Base-by-base conservation (phyloP, 2,888 invertebrate genomes). In the Eristalis intricaria region DNA sequence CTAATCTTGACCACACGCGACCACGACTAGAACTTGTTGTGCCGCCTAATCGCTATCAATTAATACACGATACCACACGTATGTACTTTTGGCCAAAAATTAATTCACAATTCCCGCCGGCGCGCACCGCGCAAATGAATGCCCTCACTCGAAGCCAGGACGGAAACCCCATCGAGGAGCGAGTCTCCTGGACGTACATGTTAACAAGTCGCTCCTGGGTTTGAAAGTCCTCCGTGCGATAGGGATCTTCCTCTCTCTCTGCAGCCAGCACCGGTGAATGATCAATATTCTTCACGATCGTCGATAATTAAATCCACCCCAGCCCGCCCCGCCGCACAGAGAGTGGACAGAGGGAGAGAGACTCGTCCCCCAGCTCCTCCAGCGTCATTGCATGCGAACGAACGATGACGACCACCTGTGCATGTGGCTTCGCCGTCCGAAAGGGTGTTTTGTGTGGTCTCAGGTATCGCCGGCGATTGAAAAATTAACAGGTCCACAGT, bases 1-100 rank as follows among this genome's bases (percentile, higher is more conserved):
- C 83, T 84, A 76, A 87, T 87, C 73, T 84, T 84, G 87, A 87
- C 87, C 87, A 87, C 87, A 87, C 87, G 87, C 87, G 87, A 84
- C 79, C 78, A 40, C 22, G 38, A 15, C 60, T 2, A 23, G 11
- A 64, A 60, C 73, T 68, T 77, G 87, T 84, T 66, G 84, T 73
- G 79, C 71, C 73, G 64, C 66, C 76, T 80, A 84, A 87, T 83
- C 84, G 79, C 50, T 73, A 73, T 79, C 87, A 79, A 87, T 87
- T 84, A 87, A 87, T 87, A 84, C 69, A 73, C 83, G 70, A 61
- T 86, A 83, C 83, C 74, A 70, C 65, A 77, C 22, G 64, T 66
- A 69, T 85, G 73, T 76, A 50, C 38, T 77, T 77, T 77, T 81
- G 60, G 63, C 63, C 78, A 40, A 82, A 84, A 83, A 86, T 83